Percentiles rank a stretch among this genome's conserved stretches.
phyloP scores from a whole-genome alignment of 2,797 vertebrate genomes.

The Manis pentadactyla region DNA sequence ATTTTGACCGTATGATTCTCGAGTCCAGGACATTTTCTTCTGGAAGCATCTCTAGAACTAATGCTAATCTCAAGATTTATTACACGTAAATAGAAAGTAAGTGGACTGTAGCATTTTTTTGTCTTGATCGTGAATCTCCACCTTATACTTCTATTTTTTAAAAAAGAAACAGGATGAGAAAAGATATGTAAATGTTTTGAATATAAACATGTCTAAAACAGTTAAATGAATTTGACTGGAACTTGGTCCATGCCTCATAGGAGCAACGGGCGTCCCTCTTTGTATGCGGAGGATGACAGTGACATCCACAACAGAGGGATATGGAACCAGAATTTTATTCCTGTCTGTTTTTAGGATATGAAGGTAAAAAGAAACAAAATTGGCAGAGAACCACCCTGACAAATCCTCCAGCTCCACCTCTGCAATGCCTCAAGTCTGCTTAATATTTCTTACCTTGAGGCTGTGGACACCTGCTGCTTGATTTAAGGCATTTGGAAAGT shows the following conservation, averaged over 20 bases:
- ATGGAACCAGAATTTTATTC: conserved; percentile 40
- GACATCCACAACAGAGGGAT: not conserved
- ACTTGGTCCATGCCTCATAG: not conserved
- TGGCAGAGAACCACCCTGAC: conserved; percentile 1
- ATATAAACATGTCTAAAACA: conserved; percentile 14
- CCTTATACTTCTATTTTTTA: not conserved
- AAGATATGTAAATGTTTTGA: not conserved
- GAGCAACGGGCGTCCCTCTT: not conserved
- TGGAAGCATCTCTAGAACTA: not conserved
- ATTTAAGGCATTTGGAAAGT: conserved; percentile 83
- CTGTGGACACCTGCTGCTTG: conserved; percentile 81
- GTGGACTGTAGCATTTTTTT: not conserved
- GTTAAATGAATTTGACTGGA: conserved; percentile 10
- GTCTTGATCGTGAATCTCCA: conserved; percentile 3
- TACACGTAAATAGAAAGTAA: not conserved
- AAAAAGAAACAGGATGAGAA: not conserved
- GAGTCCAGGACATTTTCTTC: not conserved
- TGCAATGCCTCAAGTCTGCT: conserved; percentile 76
- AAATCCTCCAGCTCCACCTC: conserved; percentile 62
- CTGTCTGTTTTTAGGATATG: not conserved
- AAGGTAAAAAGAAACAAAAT: not conserved
- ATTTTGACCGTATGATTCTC: conserved; percentile 24
- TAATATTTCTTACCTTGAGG: conserved; percentile 83
- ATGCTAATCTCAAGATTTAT: not conserved
- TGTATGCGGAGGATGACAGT: not conserved